Conservation (phyloP, 1,140 invertebrate genomes). For the Melipona quadrifasciata region DNA sequence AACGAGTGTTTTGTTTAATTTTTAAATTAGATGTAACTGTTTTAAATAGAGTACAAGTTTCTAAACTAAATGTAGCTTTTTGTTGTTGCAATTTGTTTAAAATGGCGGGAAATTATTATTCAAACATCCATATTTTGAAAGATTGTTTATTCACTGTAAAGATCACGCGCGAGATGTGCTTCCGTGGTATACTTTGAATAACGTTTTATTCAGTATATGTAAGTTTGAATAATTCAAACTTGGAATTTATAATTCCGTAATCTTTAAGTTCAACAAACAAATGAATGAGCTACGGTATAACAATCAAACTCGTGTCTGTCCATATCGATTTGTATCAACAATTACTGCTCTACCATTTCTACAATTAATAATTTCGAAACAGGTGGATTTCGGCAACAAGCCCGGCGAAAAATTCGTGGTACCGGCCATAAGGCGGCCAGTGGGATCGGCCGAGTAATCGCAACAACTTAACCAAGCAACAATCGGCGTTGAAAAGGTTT, state of each 20-base stretch:
- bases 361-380: not conserved
- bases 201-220: not conserved
- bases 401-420: not conserved
- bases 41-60: not conserved
- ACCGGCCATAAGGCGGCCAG: too few relatives aligned
- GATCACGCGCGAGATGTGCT: not conserved
- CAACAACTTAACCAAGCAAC: not conserved
- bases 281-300: not conserved
- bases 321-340: not conserved
- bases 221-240: not conserved
- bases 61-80: not conserved
- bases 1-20: not conserved
- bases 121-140: not conserved
- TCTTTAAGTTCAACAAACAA: not conserved
- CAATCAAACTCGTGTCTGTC: not conserved
- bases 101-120: not conserved
- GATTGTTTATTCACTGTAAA: not conserved
- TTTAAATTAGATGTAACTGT: not conserved
- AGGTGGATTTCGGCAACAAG: not conserved
- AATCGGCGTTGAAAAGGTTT: constrained; percentile 20
- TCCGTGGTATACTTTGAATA: not conserved
- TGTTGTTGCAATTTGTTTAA: not conserved
- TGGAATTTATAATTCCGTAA: not conserved
- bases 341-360: not conserved
- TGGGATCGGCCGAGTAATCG: not conserved